Conservation (phyloP, 1,140 invertebrate species). For the Panagrolaimus sp. region DNA sequence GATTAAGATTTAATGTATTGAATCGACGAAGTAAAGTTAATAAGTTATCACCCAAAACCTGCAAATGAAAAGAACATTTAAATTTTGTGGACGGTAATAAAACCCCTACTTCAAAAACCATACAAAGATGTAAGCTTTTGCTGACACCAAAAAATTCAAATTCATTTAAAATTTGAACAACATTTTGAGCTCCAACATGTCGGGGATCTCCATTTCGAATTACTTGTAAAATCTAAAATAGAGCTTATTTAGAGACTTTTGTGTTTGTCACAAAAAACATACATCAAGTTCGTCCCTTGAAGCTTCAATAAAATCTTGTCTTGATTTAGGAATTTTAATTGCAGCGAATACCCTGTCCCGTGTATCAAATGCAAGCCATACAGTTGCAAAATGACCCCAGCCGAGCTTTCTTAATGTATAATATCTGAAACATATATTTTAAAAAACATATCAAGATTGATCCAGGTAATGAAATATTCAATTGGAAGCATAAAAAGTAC, state of each 20-base stretch:
- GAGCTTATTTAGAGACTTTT: constrained; percentile 72
- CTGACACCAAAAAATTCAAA: constrained; percentile 69
- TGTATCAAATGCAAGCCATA: constrained; percentile 58
- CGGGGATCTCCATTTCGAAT: constrained; percentile 1
- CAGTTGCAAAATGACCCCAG: constrained; percentile 48
- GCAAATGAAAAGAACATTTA: constrained; percentile 66
- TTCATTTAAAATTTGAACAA: constrained; percentile 35
- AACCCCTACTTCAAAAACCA: constrained; percentile 50
- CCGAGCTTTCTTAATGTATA: constrained; percentile 35
- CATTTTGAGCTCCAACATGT: constrained; percentile 19
- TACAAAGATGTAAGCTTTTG: constrained; percentile 75
- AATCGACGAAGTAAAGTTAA: constrained; percentile 91
- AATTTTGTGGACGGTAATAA: background rate
- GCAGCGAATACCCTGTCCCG: constrained; percentile 87
- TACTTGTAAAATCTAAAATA: constrained; percentile 15
- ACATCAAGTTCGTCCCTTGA: constrained; percentile 22
- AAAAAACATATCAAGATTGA: background rate
- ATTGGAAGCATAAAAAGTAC: constrained; percentile 18
- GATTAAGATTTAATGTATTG: constrained; percentile 89
- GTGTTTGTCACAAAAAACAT: constrained; percentile 63
- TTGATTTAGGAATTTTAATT: constrained; percentile 95
- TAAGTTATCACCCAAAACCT: constrained; percentile 93
- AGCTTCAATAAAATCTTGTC: constrained; percentile 79
- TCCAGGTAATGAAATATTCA: background rate
- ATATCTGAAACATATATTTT: constrained; percentile 6